These are phyloP conservation scores for Apodemus sylvaticus DNA, from an alignment of 2,113 vertebrate species.

Conservation along the genomic window DNA sequence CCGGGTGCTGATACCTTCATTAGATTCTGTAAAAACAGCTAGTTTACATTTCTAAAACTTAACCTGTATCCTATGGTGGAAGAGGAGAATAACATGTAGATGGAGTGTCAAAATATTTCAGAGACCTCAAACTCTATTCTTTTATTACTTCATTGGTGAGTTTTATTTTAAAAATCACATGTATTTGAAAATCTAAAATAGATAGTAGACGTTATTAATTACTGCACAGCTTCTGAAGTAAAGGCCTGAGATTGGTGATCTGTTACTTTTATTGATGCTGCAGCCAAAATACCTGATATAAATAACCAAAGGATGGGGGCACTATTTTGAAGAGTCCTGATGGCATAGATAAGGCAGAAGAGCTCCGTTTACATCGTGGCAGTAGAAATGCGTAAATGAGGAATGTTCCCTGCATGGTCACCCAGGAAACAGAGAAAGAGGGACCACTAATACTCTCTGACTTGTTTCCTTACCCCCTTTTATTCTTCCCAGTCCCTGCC, in stretches of 20 bases:
- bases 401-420: background rate
- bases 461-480: background rate
- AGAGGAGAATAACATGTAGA: background rate
- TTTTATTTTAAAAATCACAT: conserved; percentile 43
- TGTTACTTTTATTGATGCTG: background rate
- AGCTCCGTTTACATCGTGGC: background rate
- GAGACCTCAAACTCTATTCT: background rate
- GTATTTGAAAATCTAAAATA: background rate
- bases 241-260: background rate
- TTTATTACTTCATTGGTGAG: background rate
- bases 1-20: background rate
- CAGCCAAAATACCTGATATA: background rate
- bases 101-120: background rate
- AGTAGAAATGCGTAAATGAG: background rate
- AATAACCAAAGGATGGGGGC: too few relatives aligned
- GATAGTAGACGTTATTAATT: background rate
- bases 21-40: background rate
- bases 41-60: conserved; percentile 40
- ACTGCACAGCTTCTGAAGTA: background rate
- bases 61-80: background rate
- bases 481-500: background rate
- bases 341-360: background rate
- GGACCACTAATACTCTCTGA: background rate
- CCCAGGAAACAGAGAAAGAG: background rate
- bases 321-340: background rate